Base-by-base conservation (phyloP, 2,797 vertebrate genomes). In the Platalea minor region DNA sequence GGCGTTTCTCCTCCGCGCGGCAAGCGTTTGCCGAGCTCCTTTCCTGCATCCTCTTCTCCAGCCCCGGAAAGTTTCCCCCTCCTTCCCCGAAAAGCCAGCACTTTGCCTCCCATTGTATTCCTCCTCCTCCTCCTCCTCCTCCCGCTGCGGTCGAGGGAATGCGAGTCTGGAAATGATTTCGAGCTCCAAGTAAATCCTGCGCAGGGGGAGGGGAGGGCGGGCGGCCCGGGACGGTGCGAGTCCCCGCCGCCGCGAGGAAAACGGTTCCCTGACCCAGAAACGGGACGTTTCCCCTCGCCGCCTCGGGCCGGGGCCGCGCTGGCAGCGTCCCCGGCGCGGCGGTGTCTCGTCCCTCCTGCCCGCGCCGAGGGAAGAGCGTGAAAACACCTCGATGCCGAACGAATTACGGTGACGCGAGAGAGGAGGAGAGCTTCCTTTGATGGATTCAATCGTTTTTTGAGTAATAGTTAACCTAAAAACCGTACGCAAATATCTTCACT, bases 161-260 rank as follows among this genome's bases (percentile, higher is more conserved):
- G 88, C 8, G 26, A 87, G 59, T 88, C 88, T 93, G 91, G 94
- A 93, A 95, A 60, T 93, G 84, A 95, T 95, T 95, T 91, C n/a
- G 28, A 72, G 51, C 65, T 88, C 43, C 51, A 28, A 81, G 74
- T 67, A 50, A 63, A 67, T 67, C 72, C 53, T 25, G 78, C 25
- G 28, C 61, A 60, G 79, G 73, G 73, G 87, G 73, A 76, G 57
- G 67, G 65, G 74, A 51, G 33, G 28, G 56, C 7, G 4, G n/a
- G 25, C 19, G 6, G 70, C 39, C 53, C 13, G 31, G 53, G 68
- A 53, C 2, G 8, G 26, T 4, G 35, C 35, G 13, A 51, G 10
- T 51, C 31, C 46, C 29, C 4, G 41, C 23, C 7, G 37, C 50
- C 5, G 45, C 7, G 31, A n/a, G 39, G 65, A 53, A 73, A 53